Percentiles rank a stretch among this genome's conserved stretches.
These are phyloP conservation scores for Eleginops maclovinus DNA, from an alignment of 2,113 vertebrate genomes.

Conservation along the genomic window DNA sequence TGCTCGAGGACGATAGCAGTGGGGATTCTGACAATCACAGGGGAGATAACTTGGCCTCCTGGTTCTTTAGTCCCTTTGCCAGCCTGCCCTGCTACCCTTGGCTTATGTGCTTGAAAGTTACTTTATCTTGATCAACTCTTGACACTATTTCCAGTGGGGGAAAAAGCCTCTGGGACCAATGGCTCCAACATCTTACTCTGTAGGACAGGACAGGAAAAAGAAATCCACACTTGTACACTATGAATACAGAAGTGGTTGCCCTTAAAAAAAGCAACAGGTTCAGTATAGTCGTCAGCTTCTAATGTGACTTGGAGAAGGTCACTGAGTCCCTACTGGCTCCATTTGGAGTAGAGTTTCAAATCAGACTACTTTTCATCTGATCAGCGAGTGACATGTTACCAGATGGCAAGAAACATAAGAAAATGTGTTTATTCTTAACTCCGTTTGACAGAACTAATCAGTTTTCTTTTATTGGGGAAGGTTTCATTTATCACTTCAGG, in stretches of 20 bases:
- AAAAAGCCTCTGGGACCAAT: conserved; percentile 37
- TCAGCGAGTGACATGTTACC: conserved; percentile 31
- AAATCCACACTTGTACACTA: neutral
- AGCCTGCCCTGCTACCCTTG: conserved; percentile 12
- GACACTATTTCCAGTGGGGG: conserved; percentile 34
- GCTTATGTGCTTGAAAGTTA: conserved; percentile 18
- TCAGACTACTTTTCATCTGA: conserved; percentile 25
- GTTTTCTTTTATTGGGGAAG: conserved; percentile 20
- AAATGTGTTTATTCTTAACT: conserved; percentile 31
- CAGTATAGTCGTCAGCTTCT: neutral
- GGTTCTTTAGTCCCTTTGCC: conserved; percentile 39
- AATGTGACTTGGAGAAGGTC: neutral
- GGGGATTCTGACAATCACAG: conserved; percentile 26
- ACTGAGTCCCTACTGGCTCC: neutral
- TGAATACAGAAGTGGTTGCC: neutral
- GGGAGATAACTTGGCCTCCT: conserved; percentile 44
- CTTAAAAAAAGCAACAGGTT: neutral
- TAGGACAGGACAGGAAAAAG: neutral
- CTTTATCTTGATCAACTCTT: conserved; percentile 54
- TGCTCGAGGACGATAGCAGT: conserved; percentile 69
- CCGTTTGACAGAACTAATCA: conserved; percentile 19
- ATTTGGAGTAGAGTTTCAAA: neutral
- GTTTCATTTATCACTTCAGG: conserved; percentile 35
- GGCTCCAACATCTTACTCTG: conserved; percentile 8
- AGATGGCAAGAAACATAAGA: conserved; percentile 9